A percentile compares a stretch with the other conserved stretches of the same genome.
Conservation (phyloP, 2,797 vertebrate species). For the Iguana delicatissima region DNA sequence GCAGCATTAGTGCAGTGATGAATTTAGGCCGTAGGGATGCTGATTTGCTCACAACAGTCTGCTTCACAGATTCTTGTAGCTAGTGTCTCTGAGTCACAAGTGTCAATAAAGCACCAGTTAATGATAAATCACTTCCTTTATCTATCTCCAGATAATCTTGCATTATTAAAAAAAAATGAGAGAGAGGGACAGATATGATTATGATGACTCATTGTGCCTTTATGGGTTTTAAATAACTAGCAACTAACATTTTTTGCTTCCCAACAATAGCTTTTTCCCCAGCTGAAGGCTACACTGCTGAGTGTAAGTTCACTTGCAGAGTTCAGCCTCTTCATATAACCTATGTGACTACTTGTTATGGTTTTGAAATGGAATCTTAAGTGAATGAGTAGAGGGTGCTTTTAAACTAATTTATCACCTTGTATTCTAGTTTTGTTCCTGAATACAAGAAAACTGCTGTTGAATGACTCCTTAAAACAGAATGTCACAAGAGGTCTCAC, state of each 20-base stretch:
- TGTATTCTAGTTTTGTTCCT: slow-evolving; percentile 89
- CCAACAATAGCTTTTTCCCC: slow-evolving; percentile 17
- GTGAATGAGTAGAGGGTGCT: neutral
- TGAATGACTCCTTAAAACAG: slow-evolving; percentile 88
- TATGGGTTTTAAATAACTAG: slow-evolving; percentile 40
- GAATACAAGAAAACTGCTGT: slow-evolving; percentile 89
- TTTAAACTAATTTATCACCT: slow-evolving; percentile 43
- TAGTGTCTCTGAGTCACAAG: neutral
- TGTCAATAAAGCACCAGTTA: neutral
- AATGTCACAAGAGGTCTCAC: slow-evolving; percentile 90
- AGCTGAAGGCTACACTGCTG: slow-evolving; percentile 1
- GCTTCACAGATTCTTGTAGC: rapidly evolving
- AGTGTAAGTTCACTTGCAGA: slow-evolving; percentile 4
- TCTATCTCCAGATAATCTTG: neutral
- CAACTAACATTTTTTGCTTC: slow-evolving; percentile 6
- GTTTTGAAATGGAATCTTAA: slow-evolving; percentile 18
- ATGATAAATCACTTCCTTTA: neutral
- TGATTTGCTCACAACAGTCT: neutral
- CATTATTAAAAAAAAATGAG: neutral
- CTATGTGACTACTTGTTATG: neutral
- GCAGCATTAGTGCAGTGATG: too few species aligned
- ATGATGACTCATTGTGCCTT: neutral
- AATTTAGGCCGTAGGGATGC: neutral
- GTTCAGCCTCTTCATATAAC: neutral
- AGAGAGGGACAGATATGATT: neutral